These are phyloP conservation scores for Sebastolobus altivelis DNA, from an alignment of 2,797 vertebrate species.

Conservation along the genomic window DNA sequence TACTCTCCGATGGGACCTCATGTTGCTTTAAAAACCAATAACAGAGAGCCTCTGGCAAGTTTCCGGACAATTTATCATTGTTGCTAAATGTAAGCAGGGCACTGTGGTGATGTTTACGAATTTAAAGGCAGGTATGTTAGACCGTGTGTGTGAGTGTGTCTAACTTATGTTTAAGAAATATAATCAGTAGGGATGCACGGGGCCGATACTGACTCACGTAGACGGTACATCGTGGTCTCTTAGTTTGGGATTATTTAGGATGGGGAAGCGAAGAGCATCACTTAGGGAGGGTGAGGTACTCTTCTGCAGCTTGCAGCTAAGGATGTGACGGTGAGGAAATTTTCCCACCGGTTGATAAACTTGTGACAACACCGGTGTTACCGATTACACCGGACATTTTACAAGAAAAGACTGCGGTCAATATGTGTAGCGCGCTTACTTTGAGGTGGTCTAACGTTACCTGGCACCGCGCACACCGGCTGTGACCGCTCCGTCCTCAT, in stretches of 20 bases:
- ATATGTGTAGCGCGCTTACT: too few relatives aligned
- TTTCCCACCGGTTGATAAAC: too few relatives aligned
- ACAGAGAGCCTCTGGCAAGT: slow-evolving; percentile 67
- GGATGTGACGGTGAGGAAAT: too few relatives aligned
- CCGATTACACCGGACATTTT: too few relatives aligned
- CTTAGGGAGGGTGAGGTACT: background rate
- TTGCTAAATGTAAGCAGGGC: slow-evolving; percentile 65
- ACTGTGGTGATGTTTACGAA: slow-evolving; percentile 56
- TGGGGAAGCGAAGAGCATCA: background rate
- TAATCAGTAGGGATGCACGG: too few relatives aligned
- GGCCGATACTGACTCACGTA: too few relatives aligned
- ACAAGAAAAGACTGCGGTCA: too few relatives aligned
- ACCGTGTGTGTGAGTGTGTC: background rate
- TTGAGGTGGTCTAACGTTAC: too few relatives aligned
- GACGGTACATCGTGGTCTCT: background rate
- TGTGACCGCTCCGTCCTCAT: too few relatives aligned
- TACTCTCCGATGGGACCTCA: slow-evolving; percentile 60
- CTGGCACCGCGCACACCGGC: too few relatives aligned
- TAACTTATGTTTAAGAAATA: background rate
- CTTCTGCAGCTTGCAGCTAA: background rate
- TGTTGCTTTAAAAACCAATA: slow-evolving; percentile 77
- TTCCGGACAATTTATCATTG: slow-evolving; percentile 72
- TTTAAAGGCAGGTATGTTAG: slow-evolving; percentile 42
- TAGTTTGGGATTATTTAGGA: background rate
- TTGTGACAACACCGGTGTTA: too few relatives aligned